These are phyloP conservation scores for Apamea epomidion DNA, from an alignment of 2,888 invertebrate genomes.

Conservation along the genomic window DNA sequence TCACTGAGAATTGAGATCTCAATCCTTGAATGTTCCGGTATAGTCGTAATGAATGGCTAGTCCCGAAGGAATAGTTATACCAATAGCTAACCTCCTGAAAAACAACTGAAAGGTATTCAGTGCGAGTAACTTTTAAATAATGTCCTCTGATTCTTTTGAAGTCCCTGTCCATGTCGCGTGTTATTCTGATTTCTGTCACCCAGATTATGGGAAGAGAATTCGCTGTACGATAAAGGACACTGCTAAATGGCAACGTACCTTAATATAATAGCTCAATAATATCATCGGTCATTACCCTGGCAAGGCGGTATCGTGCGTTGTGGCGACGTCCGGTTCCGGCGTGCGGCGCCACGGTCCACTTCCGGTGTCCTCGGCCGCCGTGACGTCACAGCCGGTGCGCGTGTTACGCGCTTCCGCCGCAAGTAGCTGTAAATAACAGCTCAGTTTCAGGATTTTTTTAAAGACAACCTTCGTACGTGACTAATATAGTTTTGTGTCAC, in stretches of 20 bases:
- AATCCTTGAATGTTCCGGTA: slow-evolving; percentile 22
- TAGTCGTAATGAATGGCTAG: slow-evolving; percentile 18
- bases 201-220: not conserved
- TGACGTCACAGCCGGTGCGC: slow-evolving; percentile 84
- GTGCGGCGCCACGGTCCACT: slow-evolving; percentile 82
- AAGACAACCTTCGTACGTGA: slow-evolving; percentile 27
- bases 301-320: slow-evolving; percentile 82
- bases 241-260: slow-evolving; percentile 16
- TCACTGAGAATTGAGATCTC: slow-evolving; percentile 4
- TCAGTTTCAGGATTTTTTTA: slow-evolving; percentile 56
- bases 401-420: slow-evolving; percentile 86
- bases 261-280: slow-evolving; percentile 62
- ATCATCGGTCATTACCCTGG: slow-evolving; percentile 82
- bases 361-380: slow-evolving; percentile 82
- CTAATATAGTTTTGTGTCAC: not conserved
- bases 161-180: not conserved
- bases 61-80: not conserved
- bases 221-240: too few species aligned
- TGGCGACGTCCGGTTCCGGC: slow-evolving; percentile 86
- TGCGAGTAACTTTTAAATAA: not conserved
- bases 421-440: slow-evolving; percentile 70
- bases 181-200: not conserved
- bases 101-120: not conserved
- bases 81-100: not conserved
- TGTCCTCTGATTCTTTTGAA: not conserved